A percentile compares a stretch with the other conserved stretches of the same genome.
These are phyloP conservation scores for Hydropotes inermis DNA, from an alignment of 2,113 vertebrate species.

Conservation along the genomic window DNA sequence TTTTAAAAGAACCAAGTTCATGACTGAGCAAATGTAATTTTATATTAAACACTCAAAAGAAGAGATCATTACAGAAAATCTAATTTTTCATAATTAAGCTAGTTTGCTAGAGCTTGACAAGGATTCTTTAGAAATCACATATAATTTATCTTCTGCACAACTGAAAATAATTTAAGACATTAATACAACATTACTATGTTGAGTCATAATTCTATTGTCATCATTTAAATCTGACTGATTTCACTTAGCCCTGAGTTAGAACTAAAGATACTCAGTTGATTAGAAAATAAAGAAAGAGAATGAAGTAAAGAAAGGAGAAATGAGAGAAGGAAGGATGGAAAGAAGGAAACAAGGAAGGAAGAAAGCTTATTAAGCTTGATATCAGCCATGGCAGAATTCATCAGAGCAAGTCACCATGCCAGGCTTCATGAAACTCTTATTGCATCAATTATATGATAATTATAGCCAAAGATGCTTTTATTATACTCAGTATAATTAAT, in stretches of 20 bases:
- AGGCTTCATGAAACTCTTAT: not conserved
- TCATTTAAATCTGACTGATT: conserved; percentile 24
- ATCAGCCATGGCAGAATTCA: not conserved
- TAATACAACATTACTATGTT: not conserved
- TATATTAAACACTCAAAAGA: conserved; percentile 51
- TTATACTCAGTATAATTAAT: conserved; percentile 2
- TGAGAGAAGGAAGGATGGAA: not conserved
- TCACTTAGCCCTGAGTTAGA: not conserved
- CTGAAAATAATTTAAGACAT: conserved; percentile 53
- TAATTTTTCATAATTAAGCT: conserved; percentile 60
- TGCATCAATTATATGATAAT: conserved; percentile 10
- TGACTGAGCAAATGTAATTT: conserved; percentile 44
- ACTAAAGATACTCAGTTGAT: not conserved
- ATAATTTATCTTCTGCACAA: conserved; percentile 31
- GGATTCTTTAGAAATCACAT: conserved; percentile 39
- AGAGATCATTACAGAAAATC: conserved; percentile 47
- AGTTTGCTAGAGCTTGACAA: conserved; percentile 44
- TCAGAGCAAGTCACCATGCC: not conserved
- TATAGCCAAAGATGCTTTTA: conserved; percentile 24
- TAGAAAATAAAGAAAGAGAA: not conserved
- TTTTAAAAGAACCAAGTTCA: conserved; percentile 15
- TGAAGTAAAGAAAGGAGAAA: not conserved
- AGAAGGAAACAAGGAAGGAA: not conserved
- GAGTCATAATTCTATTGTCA: not conserved
- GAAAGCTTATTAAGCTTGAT: not conserved